Base-by-base conservation (phyloP, 2,113 vertebrate genomes). In the pig (Sus scrofa) region DNA sequence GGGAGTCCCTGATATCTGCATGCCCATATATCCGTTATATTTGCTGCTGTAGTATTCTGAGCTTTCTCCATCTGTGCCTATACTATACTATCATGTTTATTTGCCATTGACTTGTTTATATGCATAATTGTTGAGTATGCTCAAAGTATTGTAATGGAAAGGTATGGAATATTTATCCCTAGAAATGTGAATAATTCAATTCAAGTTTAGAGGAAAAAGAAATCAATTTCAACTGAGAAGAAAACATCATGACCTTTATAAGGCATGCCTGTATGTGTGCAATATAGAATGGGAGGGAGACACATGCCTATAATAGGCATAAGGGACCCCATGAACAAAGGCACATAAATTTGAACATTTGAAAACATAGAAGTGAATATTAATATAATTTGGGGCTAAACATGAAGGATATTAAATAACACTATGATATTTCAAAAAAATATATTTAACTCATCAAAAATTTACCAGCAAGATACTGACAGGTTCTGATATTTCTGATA, bases 111-210 rank as follows among this genome's bases (percentile, higher is more conserved):
- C 11, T 73, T 85, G 20, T 65, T 90, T 56, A 81, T 30, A 68
- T 15, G 1, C 6, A 14, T 37, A 56, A 62, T 2, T 67, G n/a
- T 52, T 52, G 32, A 52, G 26, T 68, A 32, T 56, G 10, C 3
- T 39, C 20, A 74, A 86, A 20, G 4, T 70, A 70, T 73, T 85
- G 54, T 67, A 65, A 32, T 60, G 26, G 32, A 56, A 86, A 86
- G 77, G 2, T 78, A 65, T 71, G 20, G 83, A 93, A 60, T 70
- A 34, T 52, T 71, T 39, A 54, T 7, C 52, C 1, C 16, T 10
- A 58, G 52, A 75, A 39, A 34, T 70, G 0, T 85, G 62, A 74
- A 62, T 89, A 75, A 71, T 89, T 89, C 75, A 85, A 62, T 81
- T 89, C 18, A 81, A 71, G 12, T 77, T 44, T 86, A 3, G 22